Evolutionary conservation across 1,140 invertebrate genomes (phyloP), one percentile per base, ranked within the genome.

Genomic region (Scaptomyza graminum): DNA sequence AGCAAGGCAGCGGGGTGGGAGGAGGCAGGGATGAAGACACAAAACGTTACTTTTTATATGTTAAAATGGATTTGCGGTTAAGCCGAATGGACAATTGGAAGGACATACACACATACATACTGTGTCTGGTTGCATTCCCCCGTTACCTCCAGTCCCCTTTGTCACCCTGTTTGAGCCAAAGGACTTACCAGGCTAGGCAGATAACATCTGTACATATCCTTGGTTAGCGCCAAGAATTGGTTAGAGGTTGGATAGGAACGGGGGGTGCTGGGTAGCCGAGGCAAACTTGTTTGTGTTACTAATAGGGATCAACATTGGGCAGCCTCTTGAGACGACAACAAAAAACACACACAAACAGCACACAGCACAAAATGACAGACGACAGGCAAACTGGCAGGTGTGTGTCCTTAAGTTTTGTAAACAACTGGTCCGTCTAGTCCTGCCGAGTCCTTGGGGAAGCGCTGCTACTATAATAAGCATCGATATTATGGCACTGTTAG

Each of bases 41-140:
- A 74, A 89, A 89, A 79, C 76, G 83, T 88, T 89, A 88, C 84
- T 88, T 88, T 88, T 88, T 88, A 88, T 88, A 88, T 88, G 83
- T 88, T 88, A 89, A 89, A 89, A 88, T 88, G 83, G 83, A 88
- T 88, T 88, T 88, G 83, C 79, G 83, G 83, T 89, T 88, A 88
- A 88, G 83, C 84, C 79, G 79, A 73, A 66, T 73, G 82, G 79
- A 88, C 83, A 87, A 78, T 88, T 68, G 66, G 60, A 79, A 70
- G 76, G 62, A 66, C 50, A 34, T 13, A 76, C 65, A 61, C 34
- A 55, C 28, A 31, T 25, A 25, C 25, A 25, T 1, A 31, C 57
- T 55, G 64, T 67, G 71, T 74, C 71, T 77, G 82, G 77, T 74
- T 84, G 80, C 81, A 85, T 59, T 43, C 49, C 37, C 37, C 3